Percentiles rank a stretch among this genome's conserved stretches.
These are phyloP conservation scores for Drosophila mettleri DNA, from an alignment of 2,888 invertebrate genomes.

Conservation along the genomic window DNA sequence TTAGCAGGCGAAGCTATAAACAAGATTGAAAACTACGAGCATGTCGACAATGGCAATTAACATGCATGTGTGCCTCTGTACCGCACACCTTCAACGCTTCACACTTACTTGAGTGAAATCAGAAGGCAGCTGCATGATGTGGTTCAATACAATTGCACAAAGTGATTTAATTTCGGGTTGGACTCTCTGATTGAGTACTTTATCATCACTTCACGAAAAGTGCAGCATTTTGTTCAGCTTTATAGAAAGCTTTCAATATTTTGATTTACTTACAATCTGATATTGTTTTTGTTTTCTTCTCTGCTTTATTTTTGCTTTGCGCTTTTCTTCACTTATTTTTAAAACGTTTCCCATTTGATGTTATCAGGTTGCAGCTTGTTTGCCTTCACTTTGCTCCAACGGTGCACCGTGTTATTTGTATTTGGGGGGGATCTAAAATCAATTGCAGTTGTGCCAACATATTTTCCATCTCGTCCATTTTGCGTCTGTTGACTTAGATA, in stretches of 20 bases:
- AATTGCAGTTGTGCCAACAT: constrained; percentile 32
- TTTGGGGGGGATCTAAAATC: constrained; percentile 31
- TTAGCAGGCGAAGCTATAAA: background rate
- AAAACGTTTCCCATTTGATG: constrained; percentile 33
- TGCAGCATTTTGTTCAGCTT: background rate
- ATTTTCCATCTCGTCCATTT: constrained; percentile 6
- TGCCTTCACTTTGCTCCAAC: constrained; percentile 37
- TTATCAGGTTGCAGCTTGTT: constrained; percentile 36
- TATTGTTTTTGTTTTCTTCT: background rate
- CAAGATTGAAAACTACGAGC: no score
- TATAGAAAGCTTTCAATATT: constrained; percentile 7
- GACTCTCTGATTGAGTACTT: constrained; percentile 2
- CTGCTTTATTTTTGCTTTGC: background rate
- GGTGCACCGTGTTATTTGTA: constrained; percentile 28
- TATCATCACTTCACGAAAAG: background rate
- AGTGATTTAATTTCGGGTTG: background rate
- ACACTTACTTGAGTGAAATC: background rate
- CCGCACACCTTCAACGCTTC: background rate
- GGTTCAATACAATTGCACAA: background rate
- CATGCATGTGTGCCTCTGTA: no score
- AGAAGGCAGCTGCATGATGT: background rate
- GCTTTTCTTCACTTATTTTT: constrained; percentile 16
- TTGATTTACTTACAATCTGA: constrained; percentile 1
- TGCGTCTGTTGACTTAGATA: constrained; percentile 10
- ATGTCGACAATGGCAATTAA: no score